Conservation (phyloP, 2,797 vertebrate genomes). For the Coregonus suidteri region DNA sequence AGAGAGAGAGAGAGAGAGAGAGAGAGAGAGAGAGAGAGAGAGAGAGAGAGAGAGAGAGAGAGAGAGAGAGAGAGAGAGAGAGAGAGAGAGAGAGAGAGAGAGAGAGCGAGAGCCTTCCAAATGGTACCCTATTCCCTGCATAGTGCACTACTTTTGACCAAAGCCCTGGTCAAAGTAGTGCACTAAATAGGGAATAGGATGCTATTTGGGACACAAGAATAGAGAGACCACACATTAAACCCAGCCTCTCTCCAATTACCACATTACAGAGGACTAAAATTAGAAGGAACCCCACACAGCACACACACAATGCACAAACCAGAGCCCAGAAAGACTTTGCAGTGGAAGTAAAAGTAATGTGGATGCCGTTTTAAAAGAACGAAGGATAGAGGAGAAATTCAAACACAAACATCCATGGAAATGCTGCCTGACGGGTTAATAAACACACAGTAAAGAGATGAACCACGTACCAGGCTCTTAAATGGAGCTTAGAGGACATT, state of each 20-base stretch:
- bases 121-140: background rate
- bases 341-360: constrained; percentile 61
- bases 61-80: too few species aligned
- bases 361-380: constrained; percentile 65
- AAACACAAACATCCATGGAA: constrained; percentile 54
- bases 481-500: too few species aligned
- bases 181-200: background rate
- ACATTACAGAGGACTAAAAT: constrained; percentile 70
- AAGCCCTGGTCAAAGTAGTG: background rate
- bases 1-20: background rate
- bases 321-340: constrained; percentile 58
- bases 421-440: constrained; percentile 57
- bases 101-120: background rate
- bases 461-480: constrained; percentile 21
- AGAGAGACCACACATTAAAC: constrained; percentile 53
- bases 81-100: too few species aligned
- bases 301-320: constrained; percentile 59
- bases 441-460: constrained; percentile 28
- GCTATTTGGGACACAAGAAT: background rate
- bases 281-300: constrained; percentile 60
- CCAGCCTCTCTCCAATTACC: constrained; percentile 65
- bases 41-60: too few species aligned
- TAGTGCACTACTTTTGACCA: background rate
- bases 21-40: constrained; percentile 40
- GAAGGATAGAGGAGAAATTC: constrained; percentile 32